Percentiles rank a stretch among this genome's conserved stretches.
phyloP scores from a whole-genome alignment of 2,888 invertebrate species.

The Malthinus flaveolus region DNA sequence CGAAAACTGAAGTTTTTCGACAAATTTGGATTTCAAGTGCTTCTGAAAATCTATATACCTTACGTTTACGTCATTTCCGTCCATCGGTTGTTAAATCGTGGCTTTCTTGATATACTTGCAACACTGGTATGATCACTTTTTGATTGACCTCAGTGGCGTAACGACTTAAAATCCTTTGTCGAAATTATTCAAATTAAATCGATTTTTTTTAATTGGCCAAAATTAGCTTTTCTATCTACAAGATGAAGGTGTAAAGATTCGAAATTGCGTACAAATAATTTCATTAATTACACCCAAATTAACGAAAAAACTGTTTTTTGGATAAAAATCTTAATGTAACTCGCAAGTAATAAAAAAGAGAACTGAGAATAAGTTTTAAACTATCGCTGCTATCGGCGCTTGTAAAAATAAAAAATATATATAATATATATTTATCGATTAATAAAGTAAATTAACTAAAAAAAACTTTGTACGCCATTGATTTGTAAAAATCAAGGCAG shows the following conservation, averaged over 20 bases:
- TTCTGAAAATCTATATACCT: slow-evolving; percentile 18
- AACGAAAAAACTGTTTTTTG: too few species aligned
- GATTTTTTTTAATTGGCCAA: background rate
- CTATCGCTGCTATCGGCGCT: background rate
- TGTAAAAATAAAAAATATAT: background rate
- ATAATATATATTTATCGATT: slow-evolving; percentile 1
- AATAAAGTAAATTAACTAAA: background rate
- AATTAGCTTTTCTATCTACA: background rate
- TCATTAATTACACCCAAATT: background rate
- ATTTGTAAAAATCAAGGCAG: slow-evolving; percentile 32
- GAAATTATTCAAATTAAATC: background rate
- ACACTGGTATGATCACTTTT: slow-evolving; percentile 8
- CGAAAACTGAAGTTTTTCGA: background rate
- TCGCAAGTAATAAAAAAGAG: too few species aligned
- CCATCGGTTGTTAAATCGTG: slow-evolving; percentile 1
- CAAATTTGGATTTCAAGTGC: slow-evolving; percentile 1
- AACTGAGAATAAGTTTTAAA: background rate
- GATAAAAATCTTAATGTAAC: too few species aligned
- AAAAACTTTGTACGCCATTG: slow-evolving; percentile 29
- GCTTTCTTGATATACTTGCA: slow-evolving; percentile 15
- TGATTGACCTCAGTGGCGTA: slow-evolving; percentile 11
- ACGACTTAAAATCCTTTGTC: background rate
- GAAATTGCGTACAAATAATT: background rate
- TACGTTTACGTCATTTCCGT: slow-evolving; percentile 29
- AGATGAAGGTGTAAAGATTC: background rate